A percentile compares a stretch with the other conserved stretches of the same genome.
Evolutionary conservation across 2,113 vertebrate genomes (phyloP).

Genomic region (Proterorhinus semilunaris): DNA sequence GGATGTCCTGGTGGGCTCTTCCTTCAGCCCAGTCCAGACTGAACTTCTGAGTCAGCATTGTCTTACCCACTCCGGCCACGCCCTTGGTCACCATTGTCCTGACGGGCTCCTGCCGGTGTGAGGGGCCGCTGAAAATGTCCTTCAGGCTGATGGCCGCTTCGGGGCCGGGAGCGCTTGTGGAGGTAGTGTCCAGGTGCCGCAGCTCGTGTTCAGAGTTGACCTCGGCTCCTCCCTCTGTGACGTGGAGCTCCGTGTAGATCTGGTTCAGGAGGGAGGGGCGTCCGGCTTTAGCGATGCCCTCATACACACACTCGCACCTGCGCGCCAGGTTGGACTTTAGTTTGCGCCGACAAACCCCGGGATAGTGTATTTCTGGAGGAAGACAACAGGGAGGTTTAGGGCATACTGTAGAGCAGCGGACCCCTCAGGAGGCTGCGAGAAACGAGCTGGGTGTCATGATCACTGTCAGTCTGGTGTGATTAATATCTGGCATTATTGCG

Average conservation of each 20-base stretch:
- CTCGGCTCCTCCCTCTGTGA: constrained; percentile 25
- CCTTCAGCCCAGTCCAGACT: constrained; percentile 28
- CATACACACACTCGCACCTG: not conserved
- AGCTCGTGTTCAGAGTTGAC: not conserved
- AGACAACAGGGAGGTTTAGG: not conserved
- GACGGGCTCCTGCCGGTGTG: not conserved
- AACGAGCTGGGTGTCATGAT: too few species aligned
- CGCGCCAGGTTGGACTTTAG: not conserved
- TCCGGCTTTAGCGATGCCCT: constrained; percentile 8
- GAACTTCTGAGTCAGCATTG: constrained; percentile 19
- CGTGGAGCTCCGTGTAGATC: constrained; percentile 29
- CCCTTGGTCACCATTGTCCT: constrained; percentile 7
- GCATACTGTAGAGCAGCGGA: not conserved
- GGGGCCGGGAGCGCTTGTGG: constrained; percentile 19
- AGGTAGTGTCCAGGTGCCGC: constrained; percentile 40
- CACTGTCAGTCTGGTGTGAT: too few species aligned
- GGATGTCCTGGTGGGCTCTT: constrained; percentile 23
- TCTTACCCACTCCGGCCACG: constrained; percentile 16
- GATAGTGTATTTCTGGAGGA: not conserved
- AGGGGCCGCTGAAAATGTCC: constrained; percentile 3
- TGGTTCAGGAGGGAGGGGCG: constrained; percentile 19
- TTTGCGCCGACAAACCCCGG: not conserved
- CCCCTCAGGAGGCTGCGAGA: too few species aligned
- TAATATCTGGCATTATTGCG: too few species aligned
- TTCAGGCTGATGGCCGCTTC: constrained; percentile 11